Percentiles rank a stretch among this genome's conserved stretches.
Conservation (phyloP, 2,888 invertebrate species). For the Tridacna crocea region DNA sequence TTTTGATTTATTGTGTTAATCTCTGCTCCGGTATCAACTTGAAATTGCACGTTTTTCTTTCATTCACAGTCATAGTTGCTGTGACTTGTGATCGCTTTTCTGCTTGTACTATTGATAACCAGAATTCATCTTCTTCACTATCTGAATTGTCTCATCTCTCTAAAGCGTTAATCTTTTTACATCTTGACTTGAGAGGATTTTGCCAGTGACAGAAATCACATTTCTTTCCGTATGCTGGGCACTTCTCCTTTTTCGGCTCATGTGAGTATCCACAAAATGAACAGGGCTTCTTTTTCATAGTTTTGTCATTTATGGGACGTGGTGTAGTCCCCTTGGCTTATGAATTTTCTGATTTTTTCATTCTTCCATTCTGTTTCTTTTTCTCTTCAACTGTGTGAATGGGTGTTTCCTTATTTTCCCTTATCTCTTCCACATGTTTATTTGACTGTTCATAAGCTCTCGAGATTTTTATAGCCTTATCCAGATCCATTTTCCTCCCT, state of each 20-base stretch:
- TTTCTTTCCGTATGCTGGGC: slow-evolving; percentile 63
- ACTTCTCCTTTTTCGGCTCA: slow-evolving; percentile 46
- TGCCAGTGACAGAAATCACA: slow-evolving; percentile 48
- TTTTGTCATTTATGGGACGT: neutral
- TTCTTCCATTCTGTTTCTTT: neutral
- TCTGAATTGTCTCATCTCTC: too few relatives aligned
- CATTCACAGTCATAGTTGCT: neutral
- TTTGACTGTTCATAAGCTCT: slow-evolving; percentile 55
- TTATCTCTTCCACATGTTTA: slow-evolving; percentile 49
- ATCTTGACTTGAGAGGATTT: slow-evolving; percentile 55
- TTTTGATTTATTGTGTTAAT: neutral
- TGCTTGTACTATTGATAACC: too few relatives aligned
- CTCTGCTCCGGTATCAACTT: too few relatives aligned
- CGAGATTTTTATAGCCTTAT: slow-evolving; percentile 45
- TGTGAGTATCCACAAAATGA: slow-evolving; percentile 56
- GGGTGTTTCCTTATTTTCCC: slow-evolving; percentile 28
- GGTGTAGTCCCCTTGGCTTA: too few relatives aligned
- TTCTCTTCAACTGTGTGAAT: slow-evolving; percentile 13
- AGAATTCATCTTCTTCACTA: too few relatives aligned
- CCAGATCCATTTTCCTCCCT: slow-evolving; percentile 48
- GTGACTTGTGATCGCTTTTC: neutral
- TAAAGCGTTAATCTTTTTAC: slow-evolving; percentile 32
- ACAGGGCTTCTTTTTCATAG: slow-evolving; percentile 19
- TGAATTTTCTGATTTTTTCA: neutral
- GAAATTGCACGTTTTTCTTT: too few relatives aligned